Evolutionary conservation across 2,113 vertebrate species (phyloP), one percentile per base, ranked within the genome.

Genomic region (Apistogramma diplotaenia): DNA sequence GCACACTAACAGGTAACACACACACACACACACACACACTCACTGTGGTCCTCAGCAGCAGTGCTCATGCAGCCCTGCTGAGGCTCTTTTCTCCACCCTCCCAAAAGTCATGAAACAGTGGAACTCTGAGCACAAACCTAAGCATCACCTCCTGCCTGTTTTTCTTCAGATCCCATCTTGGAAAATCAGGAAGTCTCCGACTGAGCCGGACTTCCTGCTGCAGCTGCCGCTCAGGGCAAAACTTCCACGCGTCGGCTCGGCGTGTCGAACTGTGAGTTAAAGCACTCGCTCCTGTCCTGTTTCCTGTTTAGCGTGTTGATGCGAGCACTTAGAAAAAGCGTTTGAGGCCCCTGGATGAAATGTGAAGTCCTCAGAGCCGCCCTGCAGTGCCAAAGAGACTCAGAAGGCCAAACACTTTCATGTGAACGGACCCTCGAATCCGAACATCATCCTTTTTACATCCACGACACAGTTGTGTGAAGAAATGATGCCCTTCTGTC

Each of bases 161-260:
- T 70, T 70, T 90, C 79, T 84, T 53, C 94, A 99, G 97, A 98
- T 96, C 97, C 97, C 19, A 97, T 99, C 92, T 91, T 99, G 13
- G 97, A 98, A 40, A 97, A 97, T 85, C 98, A 98, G 46, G 96
- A 96, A 61, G 96, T 94, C 46, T 96, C 96, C 5, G 96, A 97
- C 89, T 94, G 86, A 94, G 21, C 35, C 0, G 25, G 13, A 40
- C n/a, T 6, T 70, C 21, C 3, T 3, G 4, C 27, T 75, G 74
- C n/a, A 40, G 43, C 61, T 56, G 62, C 55, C 12, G 3, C 40
- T 29, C 75, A 18, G 51, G 35, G 40, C 9, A 9, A 67, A 25
- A 27, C 23, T 9, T 70, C 23, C 23, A n/a, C 25, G 18, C 2
- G 4, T 29, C 16, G 9, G 29, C 55, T 21, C 43, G 43, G 56